Evolutionary conservation across 2,797 vertebrate species (phyloP), one percentile per base, ranked within the genome.

Genomic region (Poecilia picta): DNA sequence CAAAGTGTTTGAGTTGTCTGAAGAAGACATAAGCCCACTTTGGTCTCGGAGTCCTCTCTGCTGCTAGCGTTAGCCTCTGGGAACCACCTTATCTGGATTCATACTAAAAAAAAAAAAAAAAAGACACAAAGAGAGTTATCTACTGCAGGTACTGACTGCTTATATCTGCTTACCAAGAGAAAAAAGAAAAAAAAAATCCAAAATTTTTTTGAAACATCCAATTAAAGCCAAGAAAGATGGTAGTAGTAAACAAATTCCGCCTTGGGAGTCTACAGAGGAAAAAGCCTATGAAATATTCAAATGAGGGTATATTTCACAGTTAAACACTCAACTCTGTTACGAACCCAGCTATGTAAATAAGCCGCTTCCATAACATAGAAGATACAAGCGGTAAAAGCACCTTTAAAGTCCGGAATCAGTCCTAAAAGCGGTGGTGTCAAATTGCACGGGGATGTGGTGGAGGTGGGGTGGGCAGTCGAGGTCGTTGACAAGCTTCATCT

Each of bases 241-340:
- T 74, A 47, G 45, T 70, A 18, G 73, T 71, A 72, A 76, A 83
- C 55, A 10, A 62, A 72, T 59, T 68, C 39, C 20, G 28, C 73
- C 2, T 2, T 6, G 77, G 31, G 77, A 55, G 39, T 59, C 25
- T 12, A 15, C 39, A 41, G 23, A 82, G 5, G 39, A 11, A 83
- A 70, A 33, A 75, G n/a, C 47, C 0, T 3, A 53, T 18, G 74
- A 62, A 51, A 66, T 25, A 12, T 74, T 49, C 55, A 75, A 71
- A 80, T 51, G 3, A 31, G 18, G 36, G 55, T 66, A 68, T 2
- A 73, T 70, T 57, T 74, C 49, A 45, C 23, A 36, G 8, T 31
- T 36, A 70, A 62, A 51, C 31, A 16, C 31, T 11, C 41, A 46
- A 46, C 41, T 45, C 62, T 18, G 45, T 51, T 51, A n/a, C 33